Evolutionary conservation across 2,888 invertebrate genomes (phyloP).

Genomic region (Drosophila prostipennis): DNA sequence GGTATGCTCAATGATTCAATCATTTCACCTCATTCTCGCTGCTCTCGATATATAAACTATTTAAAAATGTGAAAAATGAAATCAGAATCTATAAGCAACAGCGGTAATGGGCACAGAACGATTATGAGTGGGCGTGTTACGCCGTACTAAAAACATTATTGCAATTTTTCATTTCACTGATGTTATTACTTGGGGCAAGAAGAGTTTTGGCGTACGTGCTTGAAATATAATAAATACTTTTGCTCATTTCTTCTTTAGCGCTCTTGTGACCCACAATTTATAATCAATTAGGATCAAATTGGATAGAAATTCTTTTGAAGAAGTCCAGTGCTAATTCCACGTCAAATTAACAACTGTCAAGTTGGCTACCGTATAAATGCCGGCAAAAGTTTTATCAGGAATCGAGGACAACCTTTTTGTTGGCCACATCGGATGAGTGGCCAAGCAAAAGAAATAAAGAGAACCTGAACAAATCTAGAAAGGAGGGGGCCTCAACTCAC

Average conservation of each 20-base stretch:
- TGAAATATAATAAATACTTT: constrained; percentile 27
- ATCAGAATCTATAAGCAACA: constrained; percentile 4
- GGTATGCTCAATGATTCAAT: constrained; percentile 20
- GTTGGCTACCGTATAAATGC: constrained; percentile 2
- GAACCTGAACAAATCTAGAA: constrained; percentile 1
- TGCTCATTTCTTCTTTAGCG: not conserved
- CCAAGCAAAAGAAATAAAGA: constrained; percentile 1
- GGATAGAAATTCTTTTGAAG: constrained; percentile 58
- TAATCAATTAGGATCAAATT: constrained; percentile 72
- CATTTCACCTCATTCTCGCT: not conserved
- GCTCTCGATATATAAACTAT: constrained; percentile 1
- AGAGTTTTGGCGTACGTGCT: constrained; percentile 51
- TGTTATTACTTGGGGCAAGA: constrained; percentile 30
- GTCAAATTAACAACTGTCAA: constrained; percentile 76
- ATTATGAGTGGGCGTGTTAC: constrained; percentile 54
- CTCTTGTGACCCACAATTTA: constrained; percentile 36
- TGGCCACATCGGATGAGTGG: constrained; percentile 25
- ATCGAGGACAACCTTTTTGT: constrained; percentile 4
- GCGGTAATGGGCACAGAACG: constrained; percentile 47
- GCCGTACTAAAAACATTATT: constrained; percentile 26
- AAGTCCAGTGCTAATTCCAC: constrained; percentile 49
- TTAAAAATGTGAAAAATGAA: constrained; percentile 3
- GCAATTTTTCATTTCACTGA: constrained; percentile 31
- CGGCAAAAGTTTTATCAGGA: constrained; percentile 12
- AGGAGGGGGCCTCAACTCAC: constrained; percentile 11